Evolutionary conservation across 2,888 invertebrate species (phyloP), one percentile per base, ranked within the genome.

Genomic region (Idaea dimidiata): DNA sequence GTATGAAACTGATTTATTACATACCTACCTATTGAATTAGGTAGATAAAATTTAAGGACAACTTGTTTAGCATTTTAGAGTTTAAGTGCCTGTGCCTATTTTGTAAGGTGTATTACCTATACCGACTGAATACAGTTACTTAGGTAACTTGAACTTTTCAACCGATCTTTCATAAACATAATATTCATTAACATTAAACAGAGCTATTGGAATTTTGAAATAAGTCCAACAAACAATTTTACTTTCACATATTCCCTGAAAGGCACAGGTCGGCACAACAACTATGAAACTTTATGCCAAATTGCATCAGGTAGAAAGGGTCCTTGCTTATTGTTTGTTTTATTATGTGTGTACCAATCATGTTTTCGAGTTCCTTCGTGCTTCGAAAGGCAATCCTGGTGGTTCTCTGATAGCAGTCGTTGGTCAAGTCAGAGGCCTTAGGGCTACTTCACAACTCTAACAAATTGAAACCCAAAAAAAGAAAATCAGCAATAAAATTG

Each of bases 241-340:
- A 54, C 59, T 56, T 56, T 18, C 18, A 8, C 10, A 5, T 54
- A 59, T 54, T 43, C 43, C 32, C 59, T 57, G 75, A 75, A 73
- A 73, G 69, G 72, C 74, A 73, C 71, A 74, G 75, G 75, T 73
- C 72, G 69, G 72, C 74, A 73, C 71, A 74, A 68, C 78, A 67
- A 75, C 76, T 79, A 79, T 78, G 86, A 80, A 86, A 87, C 72
- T 71, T 68, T 69, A 79, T 74, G 74, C 72, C 77, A 79, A 76
- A 72, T 87, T 87, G 84, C 87, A 73, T 87, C 86, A 87, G 78
- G 62, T 82, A 83, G 85, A 85, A 86, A 86, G 85, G 85, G 82
- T 81, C 81, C 83, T 86, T 86, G 83, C 77, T 72, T 72, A 78
- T 77, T 71, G 72, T 73, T 74, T 67, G n/a, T 72, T 62, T 71